These are phyloP conservation scores for Cyclargus thomasi DNA, from an alignment of 1,140 invertebrate genomes.

Conservation along the genomic window DNA sequence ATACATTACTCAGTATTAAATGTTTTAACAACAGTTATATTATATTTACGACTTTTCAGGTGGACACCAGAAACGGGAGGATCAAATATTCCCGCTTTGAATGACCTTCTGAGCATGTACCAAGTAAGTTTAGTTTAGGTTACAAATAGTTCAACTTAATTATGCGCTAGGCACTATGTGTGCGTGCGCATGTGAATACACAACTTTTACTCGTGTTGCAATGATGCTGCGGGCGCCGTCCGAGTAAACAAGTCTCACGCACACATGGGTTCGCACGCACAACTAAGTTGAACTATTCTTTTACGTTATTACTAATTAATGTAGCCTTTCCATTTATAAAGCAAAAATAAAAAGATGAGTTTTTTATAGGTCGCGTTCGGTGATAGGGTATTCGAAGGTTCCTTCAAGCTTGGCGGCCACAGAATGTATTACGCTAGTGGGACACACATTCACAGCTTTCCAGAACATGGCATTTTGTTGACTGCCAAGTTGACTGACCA, in stretches of 20 bases:
- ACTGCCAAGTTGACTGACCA: conserved; percentile 84
- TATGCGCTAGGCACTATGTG: too few relatives aligned
- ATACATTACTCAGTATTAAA: too few relatives aligned
- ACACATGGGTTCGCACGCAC: too few relatives aligned
- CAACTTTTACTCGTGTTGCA: too few relatives aligned
- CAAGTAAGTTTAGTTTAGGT: conserved; percentile 76
- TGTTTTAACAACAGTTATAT: conserved; percentile 13
- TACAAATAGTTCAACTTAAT: too few relatives aligned
- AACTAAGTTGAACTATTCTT: too few relatives aligned
- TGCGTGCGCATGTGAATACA: too few relatives aligned
- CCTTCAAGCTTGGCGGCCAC: conserved; percentile 91
- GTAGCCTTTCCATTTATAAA: too few relatives aligned
- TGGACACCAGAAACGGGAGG: conserved; percentile 97
- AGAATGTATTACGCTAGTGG: conserved; percentile 94
- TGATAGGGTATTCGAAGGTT: conserved; percentile 91
- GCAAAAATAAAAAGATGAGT: too few relatives aligned
- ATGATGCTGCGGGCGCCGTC: too few relatives aligned
- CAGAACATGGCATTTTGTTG: conserved; percentile 82
- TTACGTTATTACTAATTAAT: too few relatives aligned
- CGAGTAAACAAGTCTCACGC: too few relatives aligned
- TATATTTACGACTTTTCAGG: conserved; percentile 58
- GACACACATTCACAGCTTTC: conserved; percentile 87
- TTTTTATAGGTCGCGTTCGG: conserved; percentile 84
- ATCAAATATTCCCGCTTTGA: conserved; percentile 94
- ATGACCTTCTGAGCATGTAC: conserved; percentile 87